Evolutionary conservation across 30 jellyfish, hydroid and myxozoan species (phyloP).

Genomic region (Aurelia coerulea): DNA sequence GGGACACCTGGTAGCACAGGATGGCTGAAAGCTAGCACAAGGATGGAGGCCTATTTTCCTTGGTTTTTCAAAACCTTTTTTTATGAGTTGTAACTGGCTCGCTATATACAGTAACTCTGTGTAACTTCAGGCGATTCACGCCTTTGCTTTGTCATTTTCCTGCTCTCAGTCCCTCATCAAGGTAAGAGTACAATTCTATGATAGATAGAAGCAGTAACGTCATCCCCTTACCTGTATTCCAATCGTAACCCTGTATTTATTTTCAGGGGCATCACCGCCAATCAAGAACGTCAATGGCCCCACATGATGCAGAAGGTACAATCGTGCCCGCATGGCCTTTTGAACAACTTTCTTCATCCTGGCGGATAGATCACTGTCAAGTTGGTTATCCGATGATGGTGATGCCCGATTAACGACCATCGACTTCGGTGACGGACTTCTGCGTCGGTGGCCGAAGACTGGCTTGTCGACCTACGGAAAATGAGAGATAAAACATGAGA

Average conservation of each 20-base stretch:
- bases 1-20: no score
- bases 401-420: slow-evolving; percentile 62
- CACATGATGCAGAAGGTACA: slow-evolving; percentile 90
- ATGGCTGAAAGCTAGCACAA: no score
- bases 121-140: no score
- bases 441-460: slow-evolving; percentile 58
- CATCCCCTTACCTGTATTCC: slow-evolving; percentile 90
- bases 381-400: slow-evolving; percentile 58
- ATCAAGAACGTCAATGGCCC: slow-evolving; percentile 95
- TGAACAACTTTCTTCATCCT: slow-evolving; percentile 85
- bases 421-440: slow-evolving; percentile 98
- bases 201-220: not conserved
- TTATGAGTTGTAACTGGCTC: no score
- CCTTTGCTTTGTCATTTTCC: no score
- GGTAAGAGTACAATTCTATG: no score
- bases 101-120: no score
- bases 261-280: slow-evolving; percentile 99
- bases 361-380: slow-evolving; percentile 80
- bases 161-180: no score
- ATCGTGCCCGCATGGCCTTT: slow-evolving; percentile 89
- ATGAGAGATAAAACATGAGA: no score
- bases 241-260: slow-evolving; percentile 88
- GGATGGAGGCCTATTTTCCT: no score
- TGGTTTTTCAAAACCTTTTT: no score
- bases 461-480: slow-evolving; percentile 76